phyloP scores from a whole-genome alignment of 1,140 invertebrate genomes.

The Drosophila mauritiana region DNA sequence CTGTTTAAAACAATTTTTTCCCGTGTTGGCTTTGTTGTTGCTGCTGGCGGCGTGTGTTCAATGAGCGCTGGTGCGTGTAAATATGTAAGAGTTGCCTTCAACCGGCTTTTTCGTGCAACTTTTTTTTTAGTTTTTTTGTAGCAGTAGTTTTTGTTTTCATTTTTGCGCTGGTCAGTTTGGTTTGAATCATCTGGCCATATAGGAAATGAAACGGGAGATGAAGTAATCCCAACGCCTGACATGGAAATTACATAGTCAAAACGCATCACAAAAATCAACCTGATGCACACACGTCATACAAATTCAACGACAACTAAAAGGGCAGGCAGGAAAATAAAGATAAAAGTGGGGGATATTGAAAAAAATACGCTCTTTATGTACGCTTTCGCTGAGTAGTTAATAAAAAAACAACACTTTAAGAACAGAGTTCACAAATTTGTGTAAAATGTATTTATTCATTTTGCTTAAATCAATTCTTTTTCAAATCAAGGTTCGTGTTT shows the following conservation, averaged over 20 bases:
- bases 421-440: too few relatives aligned
- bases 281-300: constrained; percentile 52
- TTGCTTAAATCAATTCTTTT: neutral
- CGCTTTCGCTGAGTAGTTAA: neutral
- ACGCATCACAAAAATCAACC: constrained; percentile 44
- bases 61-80: constrained; percentile 81
- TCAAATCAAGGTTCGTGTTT: neutral
- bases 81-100: constrained; percentile 83
- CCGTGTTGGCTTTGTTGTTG: constrained; percentile 54
- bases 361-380: constrained; percentile 2
- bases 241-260: constrained; percentile 58
- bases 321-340: constrained; percentile 25
- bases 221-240: constrained; percentile 56
- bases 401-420: neutral
- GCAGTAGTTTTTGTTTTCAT: constrained; percentile 38
- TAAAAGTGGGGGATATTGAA: neutral
- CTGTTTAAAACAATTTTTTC: constrained; percentile 26
- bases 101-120: constrained; percentile 74
- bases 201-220: constrained; percentile 77
- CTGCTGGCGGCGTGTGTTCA: constrained; percentile 63
- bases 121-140: constrained; percentile 49
- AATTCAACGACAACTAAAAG: constrained; percentile 16
- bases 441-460: too few relatives aligned
- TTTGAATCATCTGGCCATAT: constrained; percentile 57
- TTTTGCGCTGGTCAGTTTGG: constrained; percentile 75